Conservation (phyloP, 2,888 invertebrate genomes). For the Scrobipalpa costella region DNA sequence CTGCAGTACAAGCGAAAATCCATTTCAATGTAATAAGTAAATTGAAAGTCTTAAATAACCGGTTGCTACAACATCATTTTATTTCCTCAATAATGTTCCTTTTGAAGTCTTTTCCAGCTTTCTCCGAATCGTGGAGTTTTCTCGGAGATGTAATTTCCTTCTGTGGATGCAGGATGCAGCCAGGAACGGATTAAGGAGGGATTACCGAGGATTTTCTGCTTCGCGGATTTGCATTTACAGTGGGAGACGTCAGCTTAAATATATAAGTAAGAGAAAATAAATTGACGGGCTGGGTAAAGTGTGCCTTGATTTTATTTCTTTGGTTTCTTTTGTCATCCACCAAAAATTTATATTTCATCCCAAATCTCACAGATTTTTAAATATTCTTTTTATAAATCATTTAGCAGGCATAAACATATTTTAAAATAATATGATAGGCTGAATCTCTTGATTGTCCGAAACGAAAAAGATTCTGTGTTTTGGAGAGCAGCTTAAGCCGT, state of each 20-base stretch:
- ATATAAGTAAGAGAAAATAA: neutral
- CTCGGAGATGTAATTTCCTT: conserved; percentile 29
- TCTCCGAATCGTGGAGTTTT: conserved; percentile 21
- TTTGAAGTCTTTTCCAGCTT: conserved; percentile 17
- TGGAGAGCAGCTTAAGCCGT: no score
- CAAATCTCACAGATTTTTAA: no score
- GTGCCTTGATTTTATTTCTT: neutral
- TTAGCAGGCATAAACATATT: no score
- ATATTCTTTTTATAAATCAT: no score
- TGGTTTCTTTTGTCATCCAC: neutral
- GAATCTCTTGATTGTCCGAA: no score
- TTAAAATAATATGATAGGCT: no score
- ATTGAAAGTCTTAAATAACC: neutral
- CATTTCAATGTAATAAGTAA: neutral
- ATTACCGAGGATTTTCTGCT: conserved; percentile 10
- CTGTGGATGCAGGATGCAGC: conserved; percentile 21
- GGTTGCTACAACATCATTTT: neutral
- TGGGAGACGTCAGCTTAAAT: neutral
- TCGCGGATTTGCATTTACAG: conserved; percentile 14
- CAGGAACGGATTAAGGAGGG: conserved; percentile 15
- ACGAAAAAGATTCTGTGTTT: no score
- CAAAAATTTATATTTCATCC: neutral
- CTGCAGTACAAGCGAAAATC: no score
- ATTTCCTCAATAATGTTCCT: conserved; percentile 7
- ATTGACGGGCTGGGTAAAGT: neutral